Conservation (phyloP, 2,797 vertebrate genomes). For the Gobio occitaniae region DNA sequence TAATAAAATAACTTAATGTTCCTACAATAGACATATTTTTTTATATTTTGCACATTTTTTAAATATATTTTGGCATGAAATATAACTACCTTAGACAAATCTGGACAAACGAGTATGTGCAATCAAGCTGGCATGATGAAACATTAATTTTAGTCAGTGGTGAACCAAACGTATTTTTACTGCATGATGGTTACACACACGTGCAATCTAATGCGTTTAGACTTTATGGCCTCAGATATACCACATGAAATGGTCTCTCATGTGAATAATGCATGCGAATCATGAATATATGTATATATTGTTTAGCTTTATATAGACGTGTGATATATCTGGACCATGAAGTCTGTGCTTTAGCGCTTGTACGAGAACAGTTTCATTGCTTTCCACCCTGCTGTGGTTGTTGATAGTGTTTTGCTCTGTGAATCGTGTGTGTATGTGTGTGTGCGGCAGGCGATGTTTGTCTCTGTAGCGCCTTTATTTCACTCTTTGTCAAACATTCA, state of each 20-base stretch:
- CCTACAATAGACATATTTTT: background rate
- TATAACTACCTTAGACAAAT: background rate
- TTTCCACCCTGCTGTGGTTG: constrained; percentile 72
- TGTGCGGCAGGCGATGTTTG: constrained; percentile 11
- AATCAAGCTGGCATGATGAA: background rate
- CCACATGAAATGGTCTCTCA: background rate
- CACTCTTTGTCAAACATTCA: constrained; percentile 27
- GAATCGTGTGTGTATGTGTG: constrained; percentile 23
- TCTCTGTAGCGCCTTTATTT: constrained; percentile 25
- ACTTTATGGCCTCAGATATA: constrained; percentile 8
- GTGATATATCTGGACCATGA: constrained; percentile 27
- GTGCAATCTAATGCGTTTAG: constrained; percentile 18
- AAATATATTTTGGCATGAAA: background rate
- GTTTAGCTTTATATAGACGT: constrained; percentile 28
- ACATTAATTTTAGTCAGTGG: constrained; percentile 10
- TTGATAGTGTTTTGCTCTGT: constrained; percentile 73
- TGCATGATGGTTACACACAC: constrained; percentile 9
- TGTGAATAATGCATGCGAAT: constrained; percentile 43
- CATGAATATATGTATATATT: constrained; percentile 38
- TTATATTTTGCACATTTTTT: background rate
- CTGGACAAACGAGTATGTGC: background rate
- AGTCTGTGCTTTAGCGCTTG: constrained; percentile 15
- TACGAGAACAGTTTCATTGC: constrained; percentile 68
- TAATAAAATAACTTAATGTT: background rate
- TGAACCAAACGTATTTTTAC: background rate